A percentile compares a stretch with the other conserved stretches of the same genome.
Evolutionary conservation across 2,797 vertebrate species (phyloP).

Genomic region (Chrysocyon brachyurus): DNA sequence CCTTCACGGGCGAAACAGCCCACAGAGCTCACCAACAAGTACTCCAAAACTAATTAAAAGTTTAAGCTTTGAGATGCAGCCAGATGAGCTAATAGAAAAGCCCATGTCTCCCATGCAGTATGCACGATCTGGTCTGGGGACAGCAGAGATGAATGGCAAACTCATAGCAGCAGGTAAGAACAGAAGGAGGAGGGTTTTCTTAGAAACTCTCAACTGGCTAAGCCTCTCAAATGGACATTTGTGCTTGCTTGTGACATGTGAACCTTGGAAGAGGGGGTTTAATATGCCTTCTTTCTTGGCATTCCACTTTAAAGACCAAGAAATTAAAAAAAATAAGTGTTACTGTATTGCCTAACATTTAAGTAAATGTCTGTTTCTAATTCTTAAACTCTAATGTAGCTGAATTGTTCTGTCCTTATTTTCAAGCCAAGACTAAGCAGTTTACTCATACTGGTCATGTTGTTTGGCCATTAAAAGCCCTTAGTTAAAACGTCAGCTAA

Average conservation of each 20-base stretch:
- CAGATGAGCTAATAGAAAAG: conserved; percentile 92
- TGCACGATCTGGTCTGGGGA: conserved; percentile 96
- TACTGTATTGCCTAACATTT: not conserved
- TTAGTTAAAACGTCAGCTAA: conserved; percentile 43
- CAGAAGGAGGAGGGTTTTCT: not conserved
- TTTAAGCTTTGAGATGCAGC: conserved; percentile 96
- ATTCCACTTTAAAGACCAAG: not conserved
- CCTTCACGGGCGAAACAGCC: conserved; percentile 97
- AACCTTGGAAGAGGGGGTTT: not conserved
- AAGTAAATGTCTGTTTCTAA: not conserved
- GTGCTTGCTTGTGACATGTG: not conserved
- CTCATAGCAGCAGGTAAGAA: conserved; percentile 96
- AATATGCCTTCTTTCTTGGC: not conserved
- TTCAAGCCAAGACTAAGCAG: conserved; percentile 1
- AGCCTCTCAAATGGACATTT: not conserved
- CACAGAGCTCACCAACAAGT: conserved; percentile 96
- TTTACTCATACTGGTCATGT: not conserved
- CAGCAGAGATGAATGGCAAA: conserved; percentile 92
- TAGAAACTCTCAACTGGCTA: not conserved
- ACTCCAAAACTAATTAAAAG: conserved; percentile 98
- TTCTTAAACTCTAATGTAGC: not conserved
- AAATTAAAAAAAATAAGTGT: not conserved
- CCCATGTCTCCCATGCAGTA: conserved; percentile 98
- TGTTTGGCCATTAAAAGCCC: not conserved
- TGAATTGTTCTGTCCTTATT: not conserved